Conservation (phyloP, 2,797 vertebrate genomes). For the Pseudochaenichthys georgianus region DNA sequence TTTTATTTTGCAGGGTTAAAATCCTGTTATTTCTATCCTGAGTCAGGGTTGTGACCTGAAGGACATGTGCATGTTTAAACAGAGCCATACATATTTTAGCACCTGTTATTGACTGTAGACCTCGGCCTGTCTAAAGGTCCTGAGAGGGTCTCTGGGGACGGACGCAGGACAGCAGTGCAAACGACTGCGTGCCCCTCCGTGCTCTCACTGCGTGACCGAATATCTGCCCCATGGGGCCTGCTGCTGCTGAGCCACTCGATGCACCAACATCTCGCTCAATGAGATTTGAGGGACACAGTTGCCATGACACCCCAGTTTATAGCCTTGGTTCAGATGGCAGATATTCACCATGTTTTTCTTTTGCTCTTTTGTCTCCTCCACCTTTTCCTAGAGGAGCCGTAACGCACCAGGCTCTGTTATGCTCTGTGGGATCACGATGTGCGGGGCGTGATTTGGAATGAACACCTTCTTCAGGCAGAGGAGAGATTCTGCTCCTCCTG, state of each 20-base stretch:
- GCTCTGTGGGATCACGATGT: constrained; percentile 63
- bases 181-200: constrained; percentile 16
- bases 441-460: constrained; percentile 44
- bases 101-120: constrained; percentile 18
- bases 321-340: constrained; percentile 48
- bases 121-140: constrained; percentile 2
- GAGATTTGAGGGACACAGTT: constrained; percentile 60
- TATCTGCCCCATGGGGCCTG: constrained; percentile 35
- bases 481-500: constrained; percentile 48
- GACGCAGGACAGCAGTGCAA: constrained; percentile 11
- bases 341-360: constrained; percentile 59
- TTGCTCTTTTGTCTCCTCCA: constrained; percentile 42
- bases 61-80: background rate
- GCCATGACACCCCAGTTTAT: constrained; percentile 73
- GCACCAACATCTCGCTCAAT: constrained; percentile 60
- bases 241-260: constrained; percentile 55
- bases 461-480: constrained; percentile 51
- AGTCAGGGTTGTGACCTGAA: background rate
- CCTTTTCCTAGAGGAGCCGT: constrained; percentile 44
- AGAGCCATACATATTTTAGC: background rate
- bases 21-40: background rate
- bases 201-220: constrained; percentile 29
- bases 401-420: constrained; percentile 37
- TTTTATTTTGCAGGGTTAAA: background rate
- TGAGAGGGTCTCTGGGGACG: constrained; percentile 14